Conservation (phyloP, 2,113 vertebrate genomes). For the Cariama cristata region DNA sequence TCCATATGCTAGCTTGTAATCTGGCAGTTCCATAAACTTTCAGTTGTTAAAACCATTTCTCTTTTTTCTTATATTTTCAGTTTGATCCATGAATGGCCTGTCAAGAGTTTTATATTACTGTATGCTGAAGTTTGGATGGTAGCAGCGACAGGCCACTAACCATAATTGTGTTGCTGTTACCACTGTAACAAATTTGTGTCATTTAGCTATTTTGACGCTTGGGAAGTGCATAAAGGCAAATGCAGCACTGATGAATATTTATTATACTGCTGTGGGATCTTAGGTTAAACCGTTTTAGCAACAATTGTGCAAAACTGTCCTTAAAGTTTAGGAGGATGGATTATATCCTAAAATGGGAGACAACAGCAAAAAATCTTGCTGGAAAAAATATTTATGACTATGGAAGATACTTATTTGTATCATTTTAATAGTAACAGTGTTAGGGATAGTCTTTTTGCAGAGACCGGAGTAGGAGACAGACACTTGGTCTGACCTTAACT, state of each 20-base stretch:
- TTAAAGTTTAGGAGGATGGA: not conserved
- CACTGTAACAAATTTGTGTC: slow-evolving; percentile 64
- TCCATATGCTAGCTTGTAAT: not conserved
- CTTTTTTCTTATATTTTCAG: slow-evolving; percentile 28
- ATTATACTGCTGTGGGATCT: slow-evolving; percentile 1
- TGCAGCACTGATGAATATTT: slow-evolving; percentile 37
- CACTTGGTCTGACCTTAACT: not conserved
- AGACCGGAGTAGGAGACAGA: not conserved
- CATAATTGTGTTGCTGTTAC: slow-evolving; percentile 66
- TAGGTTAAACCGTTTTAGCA: slow-evolving; percentile 34
- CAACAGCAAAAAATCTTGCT: not conserved
- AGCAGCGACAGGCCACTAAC: slow-evolving; percentile 62
- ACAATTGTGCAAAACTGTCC: slow-evolving; percentile 21
- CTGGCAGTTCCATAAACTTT: not conserved
- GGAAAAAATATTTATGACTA: not conserved
- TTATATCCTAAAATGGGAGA: not conserved
- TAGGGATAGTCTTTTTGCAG: not conserved
- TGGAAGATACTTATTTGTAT: not conserved
- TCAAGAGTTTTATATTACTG: slow-evolving; percentile 54
- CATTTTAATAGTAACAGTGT: not conserved
- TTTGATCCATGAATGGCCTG: slow-evolving; percentile 54
- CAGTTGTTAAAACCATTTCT: slow-evolving; percentile 14
- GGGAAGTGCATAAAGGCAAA: slow-evolving; percentile 47
- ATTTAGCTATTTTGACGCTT: slow-evolving; percentile 62
- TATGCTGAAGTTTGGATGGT: slow-evolving; percentile 44